phyloP scores from a whole-genome alignment of 2,113 vertebrate species.

The Athene cunicularia region DNA sequence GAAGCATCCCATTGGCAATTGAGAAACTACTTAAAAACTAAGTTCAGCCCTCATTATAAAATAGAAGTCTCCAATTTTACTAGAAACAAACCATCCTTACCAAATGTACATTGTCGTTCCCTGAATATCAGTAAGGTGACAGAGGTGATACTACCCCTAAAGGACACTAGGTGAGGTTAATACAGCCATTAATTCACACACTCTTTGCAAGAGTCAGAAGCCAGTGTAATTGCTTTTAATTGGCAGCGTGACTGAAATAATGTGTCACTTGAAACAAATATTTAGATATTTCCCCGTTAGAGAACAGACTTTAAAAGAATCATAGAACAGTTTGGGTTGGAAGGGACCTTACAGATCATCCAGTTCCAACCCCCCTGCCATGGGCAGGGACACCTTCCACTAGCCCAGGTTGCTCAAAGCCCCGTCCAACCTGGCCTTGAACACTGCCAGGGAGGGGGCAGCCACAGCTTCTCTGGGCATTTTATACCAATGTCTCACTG shows the following conservation, averaged over 20 bases:
- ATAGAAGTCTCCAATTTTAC: neutral
- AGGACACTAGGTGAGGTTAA: neutral
- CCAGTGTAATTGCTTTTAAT: neutral
- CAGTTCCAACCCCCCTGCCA: too few species aligned
- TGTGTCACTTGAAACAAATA: neutral
- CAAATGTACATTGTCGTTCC: neutral
- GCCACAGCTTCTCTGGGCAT: too few species aligned
- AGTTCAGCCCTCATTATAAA: neutral
- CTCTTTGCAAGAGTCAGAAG: neutral
- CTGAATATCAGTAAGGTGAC: neutral
- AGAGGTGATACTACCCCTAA: neutral
- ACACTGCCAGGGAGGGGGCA: too few species aligned
- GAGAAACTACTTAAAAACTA: neutral
- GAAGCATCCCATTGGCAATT: neutral
- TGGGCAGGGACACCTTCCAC: too few species aligned
- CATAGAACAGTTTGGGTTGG: too few species aligned
- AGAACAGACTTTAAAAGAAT: neutral
- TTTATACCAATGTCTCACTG: too few species aligned
- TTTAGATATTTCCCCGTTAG: neutral
- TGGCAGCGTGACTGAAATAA: neutral
- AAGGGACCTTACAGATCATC: too few species aligned
- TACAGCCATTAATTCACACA: accelerated
- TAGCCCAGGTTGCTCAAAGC: too few species aligned
- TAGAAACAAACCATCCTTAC: neutral
- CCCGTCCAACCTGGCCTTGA: too few species aligned